A percentile compares a stretch with the other conserved stretches of the same genome.
Evolutionary conservation across 2,888 invertebrate species (phyloP).

Genomic region (Conistra vaccinii): DNA sequence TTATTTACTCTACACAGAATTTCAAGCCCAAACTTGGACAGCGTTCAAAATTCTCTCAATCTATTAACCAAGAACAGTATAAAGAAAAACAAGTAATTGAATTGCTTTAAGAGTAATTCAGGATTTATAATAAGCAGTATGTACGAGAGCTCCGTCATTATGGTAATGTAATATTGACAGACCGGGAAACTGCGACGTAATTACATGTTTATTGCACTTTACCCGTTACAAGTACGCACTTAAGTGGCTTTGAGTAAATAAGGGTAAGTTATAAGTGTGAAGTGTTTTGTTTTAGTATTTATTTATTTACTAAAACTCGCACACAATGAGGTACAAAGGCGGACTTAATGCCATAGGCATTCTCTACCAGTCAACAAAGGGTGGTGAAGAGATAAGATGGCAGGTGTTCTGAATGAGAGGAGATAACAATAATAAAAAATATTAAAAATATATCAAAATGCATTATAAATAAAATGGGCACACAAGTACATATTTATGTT

Average conservation of each 20-base stretch:
- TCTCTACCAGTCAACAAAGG: no score
- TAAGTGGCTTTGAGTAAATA: constrained; percentile 21
- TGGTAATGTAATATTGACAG: constrained; percentile 56
- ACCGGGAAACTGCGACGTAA: constrained; percentile 33
- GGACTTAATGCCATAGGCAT: no score
- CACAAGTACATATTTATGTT: no score
- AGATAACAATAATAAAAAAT: no score
- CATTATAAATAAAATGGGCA: no score
- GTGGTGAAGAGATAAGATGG: no score
- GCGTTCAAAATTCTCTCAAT: constrained; percentile 43
- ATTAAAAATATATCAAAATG: no score
- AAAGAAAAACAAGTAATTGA: constrained; percentile 54
- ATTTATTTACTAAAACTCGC: no score
- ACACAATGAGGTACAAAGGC: no score
- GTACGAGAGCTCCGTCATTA: constrained; percentile 36
- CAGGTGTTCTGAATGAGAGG: no score
- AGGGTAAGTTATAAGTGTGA: not conserved
- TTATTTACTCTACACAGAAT: constrained; percentile 31
- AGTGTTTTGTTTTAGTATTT: not conserved
- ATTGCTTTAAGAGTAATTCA: constrained; percentile 33
- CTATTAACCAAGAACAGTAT: constrained; percentile 38
- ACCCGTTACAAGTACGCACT: constrained; percentile 12
- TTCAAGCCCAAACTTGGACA: constrained; percentile 44
- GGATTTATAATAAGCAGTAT: constrained; percentile 24
- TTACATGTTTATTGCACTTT: constrained; percentile 54